phyloP scores from a whole-genome alignment of 2,797 vertebrate genomes.

The Acomys russatus region DNA sequence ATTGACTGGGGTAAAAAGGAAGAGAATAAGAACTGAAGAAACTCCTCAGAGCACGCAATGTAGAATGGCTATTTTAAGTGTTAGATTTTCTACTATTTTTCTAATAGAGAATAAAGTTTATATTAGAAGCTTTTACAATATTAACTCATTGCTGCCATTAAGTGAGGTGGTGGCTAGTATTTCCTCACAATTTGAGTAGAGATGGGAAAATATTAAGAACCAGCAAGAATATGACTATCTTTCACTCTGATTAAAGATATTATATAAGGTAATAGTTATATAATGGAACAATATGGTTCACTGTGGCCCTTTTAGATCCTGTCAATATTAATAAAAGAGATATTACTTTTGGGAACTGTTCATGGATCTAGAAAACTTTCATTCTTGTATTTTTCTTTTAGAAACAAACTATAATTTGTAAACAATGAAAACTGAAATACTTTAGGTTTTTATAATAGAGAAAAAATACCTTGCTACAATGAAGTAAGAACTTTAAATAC shows the following conservation, averaged over 20 bases:
- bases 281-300: background rate
- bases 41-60: background rate
- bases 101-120: slow-evolving; percentile 67
- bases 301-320: slow-evolving; percentile 43
- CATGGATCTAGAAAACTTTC: slow-evolving; percentile 34
- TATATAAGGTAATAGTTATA: slow-evolving; percentile 20
- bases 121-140: slow-evolving; percentile 47
- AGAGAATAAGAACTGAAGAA: background rate
- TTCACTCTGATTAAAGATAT: slow-evolving; percentile 62
- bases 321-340: slow-evolving; percentile 64
- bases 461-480: background rate
- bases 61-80: slow-evolving; percentile 44
- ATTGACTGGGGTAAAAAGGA: background rate
- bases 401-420: slow-evolving; percentile 43
- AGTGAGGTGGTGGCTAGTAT: slow-evolving; percentile 16
- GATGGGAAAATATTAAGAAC: slow-evolving; percentile 40
- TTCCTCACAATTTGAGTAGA: slow-evolving; percentile 61
- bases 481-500: background rate
- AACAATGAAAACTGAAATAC: background rate
- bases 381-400: slow-evolving; percentile 34
- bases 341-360: slow-evolving; percentile 19
- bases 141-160: slow-evolving; percentile 15
- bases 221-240: slow-evolving; percentile 41
- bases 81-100: slow-evolving; percentile 50
- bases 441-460: background rate